phyloP scores from a whole-genome alignment of 1,140 invertebrate genomes.

The Hesperophylax magnus region DNA sequence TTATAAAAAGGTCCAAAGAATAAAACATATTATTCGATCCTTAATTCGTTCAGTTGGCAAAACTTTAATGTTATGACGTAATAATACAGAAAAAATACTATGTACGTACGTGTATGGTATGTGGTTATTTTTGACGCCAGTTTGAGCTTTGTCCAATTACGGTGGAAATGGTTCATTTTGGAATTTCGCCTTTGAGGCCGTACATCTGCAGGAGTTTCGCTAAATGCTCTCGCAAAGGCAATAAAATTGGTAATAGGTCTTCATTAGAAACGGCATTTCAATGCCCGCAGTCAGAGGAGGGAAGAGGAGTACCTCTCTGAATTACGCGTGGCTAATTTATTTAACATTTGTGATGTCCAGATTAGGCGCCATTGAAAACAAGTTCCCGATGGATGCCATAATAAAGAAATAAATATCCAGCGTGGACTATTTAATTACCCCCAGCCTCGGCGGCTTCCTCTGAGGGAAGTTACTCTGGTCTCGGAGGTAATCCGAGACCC shows the following conservation, averaged over 20 bases:
- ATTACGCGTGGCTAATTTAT: constrained; percentile 27
- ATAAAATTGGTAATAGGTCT: constrained; percentile 14
- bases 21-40: no score
- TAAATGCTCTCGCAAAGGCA: neutral
- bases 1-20: no score
- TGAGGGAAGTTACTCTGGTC: neutral
- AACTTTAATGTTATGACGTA: no score
- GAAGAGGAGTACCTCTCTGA: no score
- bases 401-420: constrained; percentile 30
- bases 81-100: no score
- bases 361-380: constrained; percentile 26
- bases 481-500: neutral
- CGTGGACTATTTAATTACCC: constrained; percentile 21
- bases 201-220: neutral
- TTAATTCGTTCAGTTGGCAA: no score
- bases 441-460: neutral
- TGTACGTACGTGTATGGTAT: no score
- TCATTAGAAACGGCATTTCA: constrained; percentile 2
- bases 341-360: constrained; percentile 17
- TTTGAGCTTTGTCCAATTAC: no score
- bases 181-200: no score
- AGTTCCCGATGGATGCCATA: constrained; percentile 2
- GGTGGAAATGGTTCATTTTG: no score
- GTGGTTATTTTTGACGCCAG: no score
- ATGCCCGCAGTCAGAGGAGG: neutral